Evolutionary conservation across 2,113 vertebrate genomes (phyloP).

Genomic region (Rhynchopsitta pachyrhyncha): DNA sequence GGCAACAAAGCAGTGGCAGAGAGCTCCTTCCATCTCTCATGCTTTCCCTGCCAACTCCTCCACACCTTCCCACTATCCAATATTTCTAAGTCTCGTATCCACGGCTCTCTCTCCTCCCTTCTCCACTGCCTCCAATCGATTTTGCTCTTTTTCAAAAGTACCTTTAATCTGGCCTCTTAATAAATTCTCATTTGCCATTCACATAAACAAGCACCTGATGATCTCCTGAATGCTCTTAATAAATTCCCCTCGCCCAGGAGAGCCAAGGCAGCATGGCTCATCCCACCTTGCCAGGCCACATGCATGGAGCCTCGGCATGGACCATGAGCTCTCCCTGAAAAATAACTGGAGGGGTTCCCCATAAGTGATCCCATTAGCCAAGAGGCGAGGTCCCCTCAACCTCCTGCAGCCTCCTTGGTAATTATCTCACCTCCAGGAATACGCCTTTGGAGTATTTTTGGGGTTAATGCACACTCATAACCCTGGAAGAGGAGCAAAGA

Average conservation of each 20-base stretch:
- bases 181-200: background rate
- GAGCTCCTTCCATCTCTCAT: background rate
- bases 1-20: background rate
- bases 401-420: background rate
- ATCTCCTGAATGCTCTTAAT: background rate
- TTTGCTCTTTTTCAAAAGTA: background rate
- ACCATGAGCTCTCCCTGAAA: background rate
- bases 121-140: background rate
- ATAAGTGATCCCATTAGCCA: background rate
- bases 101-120: background rate
- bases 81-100: background rate
- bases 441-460: background rate
- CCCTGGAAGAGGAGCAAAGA: background rate
- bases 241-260: background rate
- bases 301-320: accelerated
- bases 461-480: no score
- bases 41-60: background rate
- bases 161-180: background rate
- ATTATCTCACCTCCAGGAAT: background rate
- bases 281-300: background rate
- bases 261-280: background rate
- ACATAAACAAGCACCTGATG: background rate
- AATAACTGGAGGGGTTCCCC: background rate
- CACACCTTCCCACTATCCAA: accelerated
- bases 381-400: background rate